These are phyloP conservation scores for Hemaris fuciformis DNA, from an alignment of 2,888 invertebrate species.

Conservation along the genomic window DNA sequence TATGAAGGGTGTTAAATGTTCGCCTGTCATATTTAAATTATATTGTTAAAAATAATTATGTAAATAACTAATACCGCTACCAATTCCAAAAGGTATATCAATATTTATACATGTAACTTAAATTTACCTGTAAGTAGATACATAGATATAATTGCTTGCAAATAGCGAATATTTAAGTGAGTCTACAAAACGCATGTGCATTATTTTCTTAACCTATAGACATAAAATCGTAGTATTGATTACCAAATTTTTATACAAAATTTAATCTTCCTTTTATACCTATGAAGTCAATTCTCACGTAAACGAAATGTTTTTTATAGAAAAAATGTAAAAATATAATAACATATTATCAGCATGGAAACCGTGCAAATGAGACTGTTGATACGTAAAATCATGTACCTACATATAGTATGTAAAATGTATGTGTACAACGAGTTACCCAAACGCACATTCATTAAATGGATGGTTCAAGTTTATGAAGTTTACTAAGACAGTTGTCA, in stretches of 20 bases:
- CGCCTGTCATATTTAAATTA: neutral
- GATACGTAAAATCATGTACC: constrained; percentile 38
- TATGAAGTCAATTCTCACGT: constrained; percentile 74
- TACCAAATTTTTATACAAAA: constrained; percentile 66
- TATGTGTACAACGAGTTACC: constrained; percentile 53
- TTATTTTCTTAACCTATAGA: constrained; percentile 59
- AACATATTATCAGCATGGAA: constrained; percentile 53
- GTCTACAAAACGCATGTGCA: constrained; percentile 49
- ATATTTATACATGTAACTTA: constrained; percentile 4
- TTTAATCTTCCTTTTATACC: constrained; percentile 67
- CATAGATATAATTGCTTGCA: constrained; percentile 27
- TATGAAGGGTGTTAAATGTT: neutral
- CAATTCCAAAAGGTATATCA: constrained; percentile 1
- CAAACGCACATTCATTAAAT: constrained; percentile 60
- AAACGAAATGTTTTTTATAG: constrained; percentile 63
- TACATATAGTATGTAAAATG: constrained; percentile 12
- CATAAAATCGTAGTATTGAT: constrained; percentile 44
- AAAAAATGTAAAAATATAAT: constrained; percentile 45
- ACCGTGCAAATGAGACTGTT: constrained; percentile 67
- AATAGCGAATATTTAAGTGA: constrained; percentile 37
- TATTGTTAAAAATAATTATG: constrained; percentile 6
- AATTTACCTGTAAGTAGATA: constrained; percentile 6
- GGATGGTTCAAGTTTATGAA: constrained; percentile 51
- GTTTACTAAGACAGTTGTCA: constrained; percentile 75
- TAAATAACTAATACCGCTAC: constrained; percentile 9